Evolutionary conservation across 2,888 invertebrate genomes (phyloP), one percentile per base, ranked within the genome.

Genomic region (Calliopum simillimum): DNA sequence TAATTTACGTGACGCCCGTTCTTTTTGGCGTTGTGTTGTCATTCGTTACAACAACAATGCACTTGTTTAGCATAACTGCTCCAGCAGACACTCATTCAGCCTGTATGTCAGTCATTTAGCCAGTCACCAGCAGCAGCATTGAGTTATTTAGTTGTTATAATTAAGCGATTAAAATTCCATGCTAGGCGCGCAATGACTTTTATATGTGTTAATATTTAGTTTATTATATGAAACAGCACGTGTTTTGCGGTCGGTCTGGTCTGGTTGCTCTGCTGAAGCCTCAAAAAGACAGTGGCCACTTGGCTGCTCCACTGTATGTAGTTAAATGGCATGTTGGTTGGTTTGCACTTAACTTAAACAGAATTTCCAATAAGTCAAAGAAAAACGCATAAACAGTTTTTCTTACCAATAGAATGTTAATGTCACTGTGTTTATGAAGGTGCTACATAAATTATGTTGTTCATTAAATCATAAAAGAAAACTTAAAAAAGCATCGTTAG

Each of bases 151-250:
- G 58, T 67, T 67, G 59, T 59, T 58, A 80, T 84, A 84, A 84
- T 84, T 81, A 83, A 82, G 80, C 81, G 80, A 84, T 84, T 84
- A 84, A 84, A 82, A 84, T 84, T 85, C 84, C 81, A 78, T 65
- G 77, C 83, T 76, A 73, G 76, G 78, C 80, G 75, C 79, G 76
- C 78, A 80, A 83, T 84, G 85, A 84, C 83, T 84, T 81, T 85
- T 85, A 83, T 84, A 85, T 84, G 85, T 85, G 83, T 85, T 84
- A 84, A 84, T 84, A 85, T 84, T 83, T 83, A 84, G 84, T 85
- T 85, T 85, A 83, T 84, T 85, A 84, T 85, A 85, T 83, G 82
- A 84, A 84, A 79, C 81, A 85, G 84, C 84, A 84, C 84, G 84
- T 84, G 84, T 84, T 81, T 33, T 23, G 23, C 25, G 33, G 33